phyloP scores from a whole-genome alignment of 1,140 invertebrate species.

The Macrocentrus cingulum region DNA sequence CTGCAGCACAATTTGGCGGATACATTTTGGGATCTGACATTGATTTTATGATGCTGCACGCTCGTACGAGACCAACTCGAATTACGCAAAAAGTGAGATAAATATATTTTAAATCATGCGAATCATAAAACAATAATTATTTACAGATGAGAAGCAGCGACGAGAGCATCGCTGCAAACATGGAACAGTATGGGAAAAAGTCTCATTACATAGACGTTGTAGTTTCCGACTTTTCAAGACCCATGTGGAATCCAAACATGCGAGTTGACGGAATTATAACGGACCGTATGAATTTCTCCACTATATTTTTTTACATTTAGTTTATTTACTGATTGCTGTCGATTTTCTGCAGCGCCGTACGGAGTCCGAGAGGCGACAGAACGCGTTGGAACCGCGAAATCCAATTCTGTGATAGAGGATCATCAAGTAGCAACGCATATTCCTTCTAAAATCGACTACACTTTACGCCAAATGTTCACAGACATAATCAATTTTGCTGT shows the following conservation, averaged over 20 bases:
- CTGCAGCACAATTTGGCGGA: slow-evolving; percentile 87
- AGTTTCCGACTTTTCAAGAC: slow-evolving; percentile 85
- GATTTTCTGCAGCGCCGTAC: slow-evolving; percentile 79
- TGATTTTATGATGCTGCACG: slow-evolving; percentile 91
- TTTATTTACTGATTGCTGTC: slow-evolving; percentile 18
- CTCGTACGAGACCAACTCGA: slow-evolving; percentile 75
- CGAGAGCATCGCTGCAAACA: slow-evolving; percentile 84
- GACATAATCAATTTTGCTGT: slow-evolving; percentile 85
- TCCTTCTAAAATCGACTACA: slow-evolving; percentile 87
- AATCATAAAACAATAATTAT: too few relatives aligned
- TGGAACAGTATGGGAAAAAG: slow-evolving; percentile 80
- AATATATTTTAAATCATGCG: slow-evolving; percentile 23
- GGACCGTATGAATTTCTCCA: too few relatives aligned
- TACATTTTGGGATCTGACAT: slow-evolving; percentile 92
- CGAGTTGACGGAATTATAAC: slow-evolving; percentile 88
- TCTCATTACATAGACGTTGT: slow-evolving; percentile 83
- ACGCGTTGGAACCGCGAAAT: slow-evolving; percentile 72
- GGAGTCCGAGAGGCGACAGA: slow-evolving; percentile 90
- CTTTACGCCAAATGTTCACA: slow-evolving; percentile 74
- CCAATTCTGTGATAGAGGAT: slow-evolving; percentile 65
- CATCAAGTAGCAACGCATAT: slow-evolving; percentile 69
- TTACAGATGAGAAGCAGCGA: slow-evolving; percentile 71
- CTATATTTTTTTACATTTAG: slow-evolving; percentile 47
- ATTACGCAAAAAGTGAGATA: slow-evolving; percentile 74
- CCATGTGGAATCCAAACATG: slow-evolving; percentile 73